A percentile compares a stretch with the other conserved stretches of the same genome.
Conservation (phyloP, 2,113 vertebrate genomes). For the Tauraco erythrolophus region DNA sequence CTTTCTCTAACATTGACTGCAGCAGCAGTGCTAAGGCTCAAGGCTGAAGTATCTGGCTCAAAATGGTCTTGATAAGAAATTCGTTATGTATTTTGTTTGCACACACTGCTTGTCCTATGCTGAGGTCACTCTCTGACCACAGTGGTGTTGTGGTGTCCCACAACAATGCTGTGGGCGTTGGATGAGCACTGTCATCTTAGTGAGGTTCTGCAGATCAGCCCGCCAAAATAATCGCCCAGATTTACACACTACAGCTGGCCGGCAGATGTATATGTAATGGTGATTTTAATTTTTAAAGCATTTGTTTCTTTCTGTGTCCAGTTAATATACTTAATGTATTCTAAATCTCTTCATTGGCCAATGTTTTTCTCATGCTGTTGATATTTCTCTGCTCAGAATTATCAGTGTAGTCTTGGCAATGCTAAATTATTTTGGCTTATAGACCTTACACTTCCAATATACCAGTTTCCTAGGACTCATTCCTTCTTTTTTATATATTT, state of each 20-base stretch:
- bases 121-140: neutral
- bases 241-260: neutral
- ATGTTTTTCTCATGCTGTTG: neutral
- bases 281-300: neutral
- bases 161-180: neutral
- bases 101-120: neutral
- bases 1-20: neutral
- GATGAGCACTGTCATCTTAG: neutral
- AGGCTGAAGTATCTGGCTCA: neutral
- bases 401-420: rapidly evolving
- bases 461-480: neutral
- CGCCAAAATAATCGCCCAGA: neutral
- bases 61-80: neutral
- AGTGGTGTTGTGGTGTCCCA: neutral
- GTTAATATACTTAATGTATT: neutral
- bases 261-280: neutral
- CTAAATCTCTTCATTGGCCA: neutral
- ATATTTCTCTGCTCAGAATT: neutral
- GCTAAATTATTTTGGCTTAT: neutral
- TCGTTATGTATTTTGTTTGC: neutral
- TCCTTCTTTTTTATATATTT: neutral
- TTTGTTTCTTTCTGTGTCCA: neutral
- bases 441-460: neutral
- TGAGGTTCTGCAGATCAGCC: neutral
- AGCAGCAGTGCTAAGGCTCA: neutral